These are phyloP conservation scores for Micropterix aruncella DNA, from an alignment of 2,888 invertebrate species.

Conservation along the genomic window DNA sequence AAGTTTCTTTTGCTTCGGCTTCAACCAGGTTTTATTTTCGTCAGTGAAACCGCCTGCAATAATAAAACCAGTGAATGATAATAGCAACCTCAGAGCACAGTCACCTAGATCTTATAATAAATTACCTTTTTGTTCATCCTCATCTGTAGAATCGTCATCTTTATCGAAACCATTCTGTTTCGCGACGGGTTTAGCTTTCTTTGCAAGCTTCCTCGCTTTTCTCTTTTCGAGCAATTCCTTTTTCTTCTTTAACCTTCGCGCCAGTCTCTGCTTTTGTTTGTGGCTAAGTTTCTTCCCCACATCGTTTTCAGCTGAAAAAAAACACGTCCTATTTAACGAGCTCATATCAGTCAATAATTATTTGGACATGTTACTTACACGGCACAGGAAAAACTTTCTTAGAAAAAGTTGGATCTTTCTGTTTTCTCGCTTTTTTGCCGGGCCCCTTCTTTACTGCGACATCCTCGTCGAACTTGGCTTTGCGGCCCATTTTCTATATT, in stretches of 20 bases:
- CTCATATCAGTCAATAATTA: too few species aligned
- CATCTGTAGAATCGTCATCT: constrained; percentile 17
- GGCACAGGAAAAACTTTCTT: constrained; percentile 20
- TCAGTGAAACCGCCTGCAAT: constrained; percentile 61
- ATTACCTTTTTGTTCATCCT: constrained; percentile 19
- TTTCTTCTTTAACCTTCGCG: constrained; percentile 43
- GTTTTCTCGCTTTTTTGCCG: constrained; percentile 78
- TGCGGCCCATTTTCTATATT: constrained; percentile 76
- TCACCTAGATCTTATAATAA: too few species aligned
- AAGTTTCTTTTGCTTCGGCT: constrained; percentile 34
- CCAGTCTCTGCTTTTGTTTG: constrained; percentile 52
- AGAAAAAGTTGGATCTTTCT: constrained; percentile 61
- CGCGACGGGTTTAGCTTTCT: constrained; percentile 24
- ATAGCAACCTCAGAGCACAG: too few species aligned
- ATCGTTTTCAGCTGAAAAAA: constrained; percentile 26
- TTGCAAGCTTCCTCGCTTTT: constrained; percentile 27
- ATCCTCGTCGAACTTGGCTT: constrained; percentile 64
- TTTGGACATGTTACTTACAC: too few species aligned
- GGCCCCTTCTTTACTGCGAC: constrained; percentile 64
- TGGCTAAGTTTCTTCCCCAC: constrained; percentile 47
- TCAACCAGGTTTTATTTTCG: constrained; percentile 59
- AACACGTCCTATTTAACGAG: too few species aligned
- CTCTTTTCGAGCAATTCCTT: constrained; percentile 28
- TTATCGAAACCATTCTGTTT: constrained; percentile 17
- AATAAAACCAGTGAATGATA: too few species aligned